Evolutionary conservation across 2,113 vertebrate genomes (phyloP).

Genomic region (Atrichornis clamosus): DNA sequence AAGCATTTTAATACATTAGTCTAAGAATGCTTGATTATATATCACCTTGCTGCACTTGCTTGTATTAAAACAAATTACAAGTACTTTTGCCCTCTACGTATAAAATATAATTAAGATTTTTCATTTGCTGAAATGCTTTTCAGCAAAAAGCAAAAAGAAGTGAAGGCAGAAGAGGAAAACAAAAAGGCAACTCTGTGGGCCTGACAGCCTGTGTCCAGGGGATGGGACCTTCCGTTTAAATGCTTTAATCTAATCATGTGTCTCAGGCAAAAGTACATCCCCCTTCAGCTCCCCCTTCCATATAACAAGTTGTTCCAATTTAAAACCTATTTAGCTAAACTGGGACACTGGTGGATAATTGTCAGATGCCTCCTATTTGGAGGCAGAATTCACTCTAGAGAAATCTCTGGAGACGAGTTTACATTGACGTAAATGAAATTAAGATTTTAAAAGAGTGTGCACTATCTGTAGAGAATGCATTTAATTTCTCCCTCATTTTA

Average conservation of each 20-base stretch:
- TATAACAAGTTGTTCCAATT: conserved; percentile 34
- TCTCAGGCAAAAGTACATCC: background rate
- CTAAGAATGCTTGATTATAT: conserved; percentile 1
- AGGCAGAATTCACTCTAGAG: background rate
- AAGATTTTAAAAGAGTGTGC: background rate
- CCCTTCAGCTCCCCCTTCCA: background rate
- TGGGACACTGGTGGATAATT: conserved; percentile 43
- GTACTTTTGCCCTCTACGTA: background rate
- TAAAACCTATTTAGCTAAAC: conserved; percentile 52
- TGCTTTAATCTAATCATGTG: background rate
- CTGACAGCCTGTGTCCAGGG: background rate
- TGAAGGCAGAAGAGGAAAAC: fast-evolving
- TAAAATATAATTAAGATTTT: conserved; percentile 10
- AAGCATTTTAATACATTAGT: conserved; percentile 22
- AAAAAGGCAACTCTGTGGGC: background rate
- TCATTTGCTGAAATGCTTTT: background rate
- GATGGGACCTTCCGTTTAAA: background rate
- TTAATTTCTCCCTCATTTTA: background rate
- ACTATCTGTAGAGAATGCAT: background rate
- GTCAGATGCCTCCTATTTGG: conserved; percentile 14
- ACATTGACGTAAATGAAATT: background rate
- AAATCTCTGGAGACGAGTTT: background rate
- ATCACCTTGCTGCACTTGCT: background rate
- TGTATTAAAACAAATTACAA: background rate
- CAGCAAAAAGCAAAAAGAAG: background rate